phyloP scores from a whole-genome alignment of 2,797 vertebrate genomes.

The Potorous gilbertii region DNA sequence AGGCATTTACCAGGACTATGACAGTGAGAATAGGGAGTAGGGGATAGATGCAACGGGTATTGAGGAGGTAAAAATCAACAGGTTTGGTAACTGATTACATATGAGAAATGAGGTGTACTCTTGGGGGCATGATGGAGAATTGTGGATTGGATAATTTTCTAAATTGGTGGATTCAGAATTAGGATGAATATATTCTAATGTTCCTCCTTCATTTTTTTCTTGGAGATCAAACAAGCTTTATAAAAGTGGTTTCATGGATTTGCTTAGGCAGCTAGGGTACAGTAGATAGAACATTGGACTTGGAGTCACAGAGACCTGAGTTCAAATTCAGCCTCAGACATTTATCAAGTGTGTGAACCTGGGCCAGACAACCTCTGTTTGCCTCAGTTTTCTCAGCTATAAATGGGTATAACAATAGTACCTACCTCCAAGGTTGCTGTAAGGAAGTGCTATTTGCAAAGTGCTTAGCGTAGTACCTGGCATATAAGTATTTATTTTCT shows the following conservation, averaged over 20 bases:
- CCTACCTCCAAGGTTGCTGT: neutral
- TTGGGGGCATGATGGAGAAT: neutral
- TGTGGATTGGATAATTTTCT: neutral
- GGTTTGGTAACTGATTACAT: neutral
- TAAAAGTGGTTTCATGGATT: neutral
- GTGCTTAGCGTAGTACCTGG: neutral
- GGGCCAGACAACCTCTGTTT: neutral
- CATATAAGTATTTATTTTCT: neutral
- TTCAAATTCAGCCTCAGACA: neutral
- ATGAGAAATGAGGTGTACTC: neutral
- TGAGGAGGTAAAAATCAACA: neutral
- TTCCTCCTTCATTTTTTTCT: neutral
- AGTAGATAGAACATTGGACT: neutral
- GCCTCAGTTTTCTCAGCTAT: neutral
- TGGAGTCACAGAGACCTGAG: neutral
- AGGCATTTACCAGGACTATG: neutral
- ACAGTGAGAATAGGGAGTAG: neutral
- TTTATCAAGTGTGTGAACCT: neutral
- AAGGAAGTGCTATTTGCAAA: neutral
- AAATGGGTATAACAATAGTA: neutral
- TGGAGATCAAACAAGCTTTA: neutral
- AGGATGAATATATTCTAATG: neutral
- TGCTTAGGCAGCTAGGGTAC: neutral
- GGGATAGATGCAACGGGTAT: neutral
- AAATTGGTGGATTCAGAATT: neutral